These are phyloP conservation scores for Stenolophus ochropezus DNA, from an alignment of 2,888 invertebrate genomes.

Conservation along the genomic window DNA sequence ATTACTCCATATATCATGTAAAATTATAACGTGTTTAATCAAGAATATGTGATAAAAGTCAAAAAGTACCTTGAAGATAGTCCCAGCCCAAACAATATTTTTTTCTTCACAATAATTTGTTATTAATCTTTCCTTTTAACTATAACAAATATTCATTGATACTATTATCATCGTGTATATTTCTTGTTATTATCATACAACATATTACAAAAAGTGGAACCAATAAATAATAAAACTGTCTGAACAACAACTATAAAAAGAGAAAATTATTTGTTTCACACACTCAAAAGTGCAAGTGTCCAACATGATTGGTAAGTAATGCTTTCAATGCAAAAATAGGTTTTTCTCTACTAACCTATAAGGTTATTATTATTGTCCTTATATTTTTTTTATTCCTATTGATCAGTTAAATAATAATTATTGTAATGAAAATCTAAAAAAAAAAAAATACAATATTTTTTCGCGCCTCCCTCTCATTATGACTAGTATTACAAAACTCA, in stretches of 20 bases:
- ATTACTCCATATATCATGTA: not conserved
- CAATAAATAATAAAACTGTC: not conserved
- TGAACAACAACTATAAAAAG: conserved; percentile 2
- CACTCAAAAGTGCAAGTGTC: not conserved
- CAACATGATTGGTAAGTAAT: conserved; percentile 7
- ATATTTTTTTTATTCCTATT: no score
- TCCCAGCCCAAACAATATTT: not conserved
- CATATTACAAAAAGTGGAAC: not conserved
- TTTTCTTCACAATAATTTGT: conserved; percentile 8
- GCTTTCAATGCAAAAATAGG: not conserved
- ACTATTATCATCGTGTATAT: not conserved
- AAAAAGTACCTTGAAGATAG: conserved; percentile 29
- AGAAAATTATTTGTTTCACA: not conserved
- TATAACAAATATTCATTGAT: conserved; percentile 9
- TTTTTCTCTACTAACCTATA: no score
- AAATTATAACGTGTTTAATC: conserved; percentile 11
- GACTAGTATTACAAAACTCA: no score
- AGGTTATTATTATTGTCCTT: no score
- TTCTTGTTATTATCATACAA: not conserved
- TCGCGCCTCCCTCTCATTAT: no score
- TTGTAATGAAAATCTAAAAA: no score
- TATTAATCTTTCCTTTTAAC: not conserved
- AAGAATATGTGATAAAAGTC: not conserved
- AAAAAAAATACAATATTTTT: no score
- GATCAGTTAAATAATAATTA: no score